These are phyloP conservation scores for Palythoa heliodiscus DNA, from an alignment of 92 coral and sea anemone species.

Conservation along the genomic window DNA sequence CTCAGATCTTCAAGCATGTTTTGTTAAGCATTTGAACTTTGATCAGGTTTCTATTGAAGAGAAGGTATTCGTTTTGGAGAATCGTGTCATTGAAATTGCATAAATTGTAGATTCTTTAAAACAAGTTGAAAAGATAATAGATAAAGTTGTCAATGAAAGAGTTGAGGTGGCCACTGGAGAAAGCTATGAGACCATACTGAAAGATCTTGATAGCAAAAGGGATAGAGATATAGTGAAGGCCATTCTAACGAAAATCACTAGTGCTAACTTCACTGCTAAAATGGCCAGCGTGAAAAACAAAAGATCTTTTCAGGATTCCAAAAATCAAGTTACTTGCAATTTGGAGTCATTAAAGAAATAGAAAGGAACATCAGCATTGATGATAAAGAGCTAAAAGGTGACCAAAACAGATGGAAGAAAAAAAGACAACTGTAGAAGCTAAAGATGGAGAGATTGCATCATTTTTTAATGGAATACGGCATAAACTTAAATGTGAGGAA, in stretches of 20 bases:
- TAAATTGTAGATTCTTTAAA: slow-evolving; percentile 2
- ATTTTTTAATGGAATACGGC: slow-evolving; percentile 67
- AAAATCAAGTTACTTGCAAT: not conserved
- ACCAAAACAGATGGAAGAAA: slow-evolving; percentile 46
- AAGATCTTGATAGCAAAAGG: slow-evolving; percentile 46
- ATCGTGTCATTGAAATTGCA: slow-evolving; percentile 8
- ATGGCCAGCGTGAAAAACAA: slow-evolving; percentile 2
- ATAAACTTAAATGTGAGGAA: slow-evolving; percentile 54
- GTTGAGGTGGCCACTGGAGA: slow-evolving; percentile 31
- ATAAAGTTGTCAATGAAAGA: slow-evolving; percentile 21
- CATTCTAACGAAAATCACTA: slow-evolving; percentile 9
- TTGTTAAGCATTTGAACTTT: slow-evolving; percentile 38
- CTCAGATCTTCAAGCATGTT: slow-evolving; percentile 23
- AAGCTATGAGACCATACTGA: not conserved
- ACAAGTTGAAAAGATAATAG: slow-evolving; percentile 2
- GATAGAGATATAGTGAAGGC: slow-evolving; percentile 53
- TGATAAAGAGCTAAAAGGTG: slow-evolving; percentile 10
- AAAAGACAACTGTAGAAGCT: slow-evolving; percentile 46
- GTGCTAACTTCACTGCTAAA: not conserved
- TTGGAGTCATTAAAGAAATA: not conserved
- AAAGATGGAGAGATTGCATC: slow-evolving; percentile 60
- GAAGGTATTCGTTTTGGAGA: slow-evolving; percentile 33
- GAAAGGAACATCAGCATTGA: not conserved
- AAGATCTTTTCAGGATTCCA: not conserved
- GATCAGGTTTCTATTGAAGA: slow-evolving; percentile 41